Base-by-base conservation (phyloP, 2,888 invertebrate species). In the Papilio elwesi region DNA sequence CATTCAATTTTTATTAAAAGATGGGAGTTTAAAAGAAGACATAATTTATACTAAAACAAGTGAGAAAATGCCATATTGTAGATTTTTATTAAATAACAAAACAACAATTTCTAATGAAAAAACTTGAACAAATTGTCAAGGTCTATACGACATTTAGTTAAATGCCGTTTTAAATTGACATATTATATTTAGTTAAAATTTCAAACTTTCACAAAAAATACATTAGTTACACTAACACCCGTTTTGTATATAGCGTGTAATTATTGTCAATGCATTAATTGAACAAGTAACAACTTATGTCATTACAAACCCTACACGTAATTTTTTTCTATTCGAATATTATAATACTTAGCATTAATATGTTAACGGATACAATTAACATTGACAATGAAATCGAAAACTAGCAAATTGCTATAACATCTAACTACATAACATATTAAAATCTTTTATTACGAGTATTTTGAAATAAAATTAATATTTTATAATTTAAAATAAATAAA, bases 211-310 rank as follows among this genome's bases (percentile, higher is more conserved):
- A 49, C 8, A 15, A 63, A 79, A 79, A 80, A 78, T 79, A 80
- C 78, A 77, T 76, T 72, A 71, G 75, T 78, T 77, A 78, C 53
- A 76, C 77, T 80, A 78, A 77, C 78, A 78, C 77, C 78, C 76
- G 76, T 78, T 78, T 69, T 77, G 63, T 76, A 77, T 74, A 75
- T 76, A 78, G 75, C 76, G 76, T 76, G 78, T 79, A 78, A 79
- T 85, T 85, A 85, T 85, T 85, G 85, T 85, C 85, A 83, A 82
- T 78, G 79, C 76, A 77, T 80, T 81, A 82, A 80, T 82, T 81
- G 77, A 81, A 76, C 76, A 78, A 79, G 74, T 79, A 74, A 75
- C 75, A 69, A 26, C 26, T 26, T 57, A 55, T 53, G 47, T 68
- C 49, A 48, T 74, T 71, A 71, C 64, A 73, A 73, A 53, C 53